A percentile compares a stretch with the other conserved stretches of the same genome.
Evolutionary conservation across 1,140 invertebrate genomes (phyloP).

Genomic region (Drosophila paulistorum): DNA sequence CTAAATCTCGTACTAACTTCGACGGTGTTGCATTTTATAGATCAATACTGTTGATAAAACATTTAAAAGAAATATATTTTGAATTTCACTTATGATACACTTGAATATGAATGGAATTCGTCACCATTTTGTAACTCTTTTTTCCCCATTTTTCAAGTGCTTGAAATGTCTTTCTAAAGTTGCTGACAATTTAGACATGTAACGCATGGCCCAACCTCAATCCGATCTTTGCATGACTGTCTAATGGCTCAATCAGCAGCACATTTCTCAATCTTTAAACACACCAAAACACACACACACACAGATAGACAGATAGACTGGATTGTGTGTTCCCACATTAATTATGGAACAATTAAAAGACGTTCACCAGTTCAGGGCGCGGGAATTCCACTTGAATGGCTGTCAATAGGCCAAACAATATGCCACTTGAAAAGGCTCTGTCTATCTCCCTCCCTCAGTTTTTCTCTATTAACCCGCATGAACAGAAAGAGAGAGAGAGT

Average conservation of each 20-base stretch:
- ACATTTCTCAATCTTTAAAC: constrained; percentile 39
- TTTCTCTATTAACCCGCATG: constrained; percentile 50
- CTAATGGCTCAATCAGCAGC: constrained; percentile 66
- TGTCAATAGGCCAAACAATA: constrained; percentile 70
- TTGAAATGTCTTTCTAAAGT: constrained; percentile 37
- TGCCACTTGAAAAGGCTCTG: constrained; percentile 47
- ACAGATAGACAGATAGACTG: no score
- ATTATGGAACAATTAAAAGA: constrained; percentile 78
- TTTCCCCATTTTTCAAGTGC: constrained; percentile 17
- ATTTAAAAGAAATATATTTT: no score
- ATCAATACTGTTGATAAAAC: no score
- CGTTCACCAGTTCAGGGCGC: constrained; percentile 17
- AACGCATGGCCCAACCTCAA: constrained; percentile 33
- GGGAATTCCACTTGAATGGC: constrained; percentile 75
- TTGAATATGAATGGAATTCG: constrained; percentile 39
- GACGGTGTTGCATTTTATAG: no score
- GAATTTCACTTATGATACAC: constrained; percentile 3
- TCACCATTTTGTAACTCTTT: constrained; percentile 31
- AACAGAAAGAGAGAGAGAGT: background rate
- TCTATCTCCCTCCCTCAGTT: constrained; percentile 18
- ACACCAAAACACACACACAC: background rate
- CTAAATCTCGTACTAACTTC: no score
- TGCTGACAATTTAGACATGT: constrained; percentile 60
- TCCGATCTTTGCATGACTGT: constrained; percentile 32
- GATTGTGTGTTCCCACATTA: constrained; percentile 66